These are phyloP conservation scores for Poecile atricapillus DNA, from an alignment of 2,113 vertebrate species.

Conservation along the genomic window DNA sequence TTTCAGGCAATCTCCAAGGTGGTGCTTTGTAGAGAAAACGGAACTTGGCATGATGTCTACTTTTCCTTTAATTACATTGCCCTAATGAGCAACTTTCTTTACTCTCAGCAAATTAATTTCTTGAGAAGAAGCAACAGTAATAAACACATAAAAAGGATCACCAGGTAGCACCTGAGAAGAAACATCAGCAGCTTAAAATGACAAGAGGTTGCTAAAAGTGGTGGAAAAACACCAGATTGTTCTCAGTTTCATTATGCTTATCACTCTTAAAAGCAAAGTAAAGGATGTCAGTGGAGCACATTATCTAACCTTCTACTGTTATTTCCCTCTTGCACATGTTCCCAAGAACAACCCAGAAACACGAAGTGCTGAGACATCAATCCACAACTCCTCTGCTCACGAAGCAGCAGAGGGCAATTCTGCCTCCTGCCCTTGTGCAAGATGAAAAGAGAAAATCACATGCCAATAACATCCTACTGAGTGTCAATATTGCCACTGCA, in stretches of 20 bases:
- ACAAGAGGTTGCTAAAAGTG: not conserved
- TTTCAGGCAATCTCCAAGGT: constrained; percentile 71
- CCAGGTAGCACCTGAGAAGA: not conserved
- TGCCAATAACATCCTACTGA: not conserved
- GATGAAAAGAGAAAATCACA: not conserved
- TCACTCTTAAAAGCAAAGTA: not conserved
- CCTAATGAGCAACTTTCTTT: constrained; percentile 60
- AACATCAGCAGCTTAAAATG: not conserved
- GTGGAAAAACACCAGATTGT: not conserved
- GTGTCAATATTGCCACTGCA: not conserved
- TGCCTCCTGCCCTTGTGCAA: not conserved
- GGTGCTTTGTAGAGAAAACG: constrained; percentile 51
- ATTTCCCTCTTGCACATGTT: not conserved
- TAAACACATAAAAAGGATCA: constrained; percentile 16
- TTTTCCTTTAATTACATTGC: constrained; percentile 71
- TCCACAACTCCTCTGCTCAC: not conserved
- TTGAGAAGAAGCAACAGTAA: constrained; percentile 54
- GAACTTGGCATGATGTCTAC: constrained; percentile 59
- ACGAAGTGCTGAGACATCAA: not conserved
- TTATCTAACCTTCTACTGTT: not conserved
- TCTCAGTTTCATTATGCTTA: not conserved
- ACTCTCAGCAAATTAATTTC: constrained; percentile 54
- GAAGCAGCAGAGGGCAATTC: not conserved
- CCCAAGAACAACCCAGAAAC: not conserved
- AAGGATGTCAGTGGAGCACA: not conserved